Evolutionary conservation across 2,888 invertebrate genomes (phyloP).

Genomic region (Bellardia bayeri): DNA sequence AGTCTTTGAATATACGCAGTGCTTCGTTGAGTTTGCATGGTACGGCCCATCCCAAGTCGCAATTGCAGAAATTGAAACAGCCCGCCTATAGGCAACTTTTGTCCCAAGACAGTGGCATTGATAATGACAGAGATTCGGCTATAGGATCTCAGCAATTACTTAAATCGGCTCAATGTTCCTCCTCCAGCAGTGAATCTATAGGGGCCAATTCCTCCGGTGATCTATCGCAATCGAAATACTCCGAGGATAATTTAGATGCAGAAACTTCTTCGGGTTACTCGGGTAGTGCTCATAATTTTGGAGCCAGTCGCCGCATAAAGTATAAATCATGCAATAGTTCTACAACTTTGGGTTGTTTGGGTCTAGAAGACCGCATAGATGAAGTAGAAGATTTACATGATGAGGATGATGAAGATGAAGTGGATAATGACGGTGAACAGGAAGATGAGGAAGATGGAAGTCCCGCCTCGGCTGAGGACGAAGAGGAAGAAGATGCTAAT

Average conservation of each 20-base stretch:
- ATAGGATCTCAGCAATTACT: slow-evolving; percentile 74
- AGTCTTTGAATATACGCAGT: slow-evolving; percentile 78
- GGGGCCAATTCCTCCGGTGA: slow-evolving; percentile 78
- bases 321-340: slow-evolving; percentile 78
- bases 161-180: slow-evolving; percentile 76
- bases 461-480: slow-evolving; percentile 66
- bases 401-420: slow-evolving; percentile 74
- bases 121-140: slow-evolving; percentile 77
- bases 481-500: slow-evolving; percentile 64
- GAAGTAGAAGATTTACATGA: slow-evolving; percentile 80
- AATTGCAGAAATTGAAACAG: slow-evolving; percentile 76
- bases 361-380: slow-evolving; percentile 80
- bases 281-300: slow-evolving; percentile 67
- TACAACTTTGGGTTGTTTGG: slow-evolving; percentile 79
- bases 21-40: slow-evolving; percentile 80
- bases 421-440: slow-evolving; percentile 70
- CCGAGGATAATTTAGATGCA: slow-evolving; percentile 75
- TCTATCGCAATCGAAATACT: slow-evolving; percentile 74
- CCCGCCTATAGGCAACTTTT: slow-evolving; percentile 77
- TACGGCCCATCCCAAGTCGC: slow-evolving; percentile 77
- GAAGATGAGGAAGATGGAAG: slow-evolving; percentile 71
- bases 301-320: slow-evolving; percentile 77
- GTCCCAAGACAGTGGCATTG: slow-evolving; percentile 84
- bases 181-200: slow-evolving; percentile 80
- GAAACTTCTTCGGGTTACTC: slow-evolving; percentile 73